phyloP scores from a whole-genome alignment of 2,113 vertebrate species.

The Dipodomys stephensi region DNA sequence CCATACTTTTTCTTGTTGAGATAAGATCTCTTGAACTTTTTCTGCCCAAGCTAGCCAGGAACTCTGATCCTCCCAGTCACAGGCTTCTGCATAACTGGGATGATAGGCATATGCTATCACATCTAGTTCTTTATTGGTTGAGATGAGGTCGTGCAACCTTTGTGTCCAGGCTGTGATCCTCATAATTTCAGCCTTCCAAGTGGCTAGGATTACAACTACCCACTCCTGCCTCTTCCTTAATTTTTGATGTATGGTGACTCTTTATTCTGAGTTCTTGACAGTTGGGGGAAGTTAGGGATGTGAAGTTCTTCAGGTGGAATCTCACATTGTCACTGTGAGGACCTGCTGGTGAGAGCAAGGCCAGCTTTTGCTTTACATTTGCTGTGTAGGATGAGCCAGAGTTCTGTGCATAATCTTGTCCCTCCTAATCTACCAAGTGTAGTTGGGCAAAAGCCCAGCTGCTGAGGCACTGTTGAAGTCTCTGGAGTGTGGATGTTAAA shows the following conservation, averaged over 20 bases:
- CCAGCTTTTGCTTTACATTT: background rate
- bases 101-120: no score
- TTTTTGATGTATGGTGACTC: background rate
- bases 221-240: background rate
- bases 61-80: no score
- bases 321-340: background rate
- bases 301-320: background rate
- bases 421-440: background rate
- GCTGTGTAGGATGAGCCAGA: background rate
- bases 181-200: no score
- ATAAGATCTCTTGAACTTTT: no score
- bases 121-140: no score
- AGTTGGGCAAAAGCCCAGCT: background rate
- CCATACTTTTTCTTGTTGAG: no score
- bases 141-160: no score
- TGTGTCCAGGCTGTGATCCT: no score
- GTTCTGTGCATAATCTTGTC: background rate
- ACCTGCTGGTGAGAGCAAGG: background rate
- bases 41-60: no score
- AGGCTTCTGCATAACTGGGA: no score
- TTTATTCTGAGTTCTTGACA: background rate
- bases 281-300: background rate
- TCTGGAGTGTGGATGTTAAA: background rate
- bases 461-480: background rate
- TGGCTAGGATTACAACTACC: no score